Evolutionary conservation across 2,113 vertebrate species (phyloP), one percentile per base, ranked within the genome.

Genomic region (Trogon melanurus): DNA sequence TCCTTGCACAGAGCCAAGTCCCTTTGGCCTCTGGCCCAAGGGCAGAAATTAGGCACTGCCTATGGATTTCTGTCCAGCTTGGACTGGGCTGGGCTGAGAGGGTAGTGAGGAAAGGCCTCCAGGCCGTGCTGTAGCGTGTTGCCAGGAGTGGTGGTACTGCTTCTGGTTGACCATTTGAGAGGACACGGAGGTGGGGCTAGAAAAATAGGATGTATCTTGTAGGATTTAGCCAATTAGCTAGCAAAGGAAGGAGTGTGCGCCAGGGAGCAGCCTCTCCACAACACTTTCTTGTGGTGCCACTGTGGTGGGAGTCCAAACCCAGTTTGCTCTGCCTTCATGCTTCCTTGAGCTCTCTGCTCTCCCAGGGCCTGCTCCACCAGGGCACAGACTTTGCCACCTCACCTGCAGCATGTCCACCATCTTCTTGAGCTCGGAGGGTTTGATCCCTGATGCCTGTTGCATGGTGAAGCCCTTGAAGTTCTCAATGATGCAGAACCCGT

Each of bases 321-420:
- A 88, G 44, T 62, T 71, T 82, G 54, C n/a, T 19, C 41, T 93
- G 2, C 48, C 29, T 64, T 17, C 26, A 14, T 18, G 34, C 17
- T 82, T 26, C 48, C 32, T 41, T 57, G 30, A 79, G 27, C 23
- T 9, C n/a, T 57, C 50, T 73, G 57, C 34, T 81, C 23, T 32
- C n/a, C 36, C 54, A 44, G 11, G 5, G 26, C 23, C 20, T 0
- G 0, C 56, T 66, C 51, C 81, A 80, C 27, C 45, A 6, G 57
- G 30, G 44, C 2, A 1, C 45, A 65, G 64, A 50, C 16, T 89
- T 73, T 62, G 17, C 44, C 48, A 32, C 36, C 96, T 97, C 94
- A 99, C 99, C 99, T 99, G 99, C 78, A 99, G 97, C 99, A 99
- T 99, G 97, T 99, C 99, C 97, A 99, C 99, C 99, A 99, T 99